A percentile compares a stretch with the other conserved stretches of the same genome.
phyloP scores from a whole-genome alignment of 2,797 vertebrate genomes.

The Hippopotamyrus pictus region DNA sequence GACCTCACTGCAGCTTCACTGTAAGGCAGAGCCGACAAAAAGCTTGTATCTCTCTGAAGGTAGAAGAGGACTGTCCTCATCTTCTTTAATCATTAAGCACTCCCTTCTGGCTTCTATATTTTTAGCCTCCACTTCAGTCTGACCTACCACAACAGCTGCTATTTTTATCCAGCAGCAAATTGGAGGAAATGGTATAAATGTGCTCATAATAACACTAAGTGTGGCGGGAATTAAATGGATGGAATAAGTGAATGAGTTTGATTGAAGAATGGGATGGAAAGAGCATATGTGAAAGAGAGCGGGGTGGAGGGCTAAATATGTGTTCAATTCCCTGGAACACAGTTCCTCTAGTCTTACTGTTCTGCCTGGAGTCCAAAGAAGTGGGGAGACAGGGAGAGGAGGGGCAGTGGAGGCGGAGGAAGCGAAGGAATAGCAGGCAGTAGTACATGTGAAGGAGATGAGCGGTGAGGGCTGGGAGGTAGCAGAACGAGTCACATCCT shows the following conservation, averaged over 20 bases:
- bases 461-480: neutral
- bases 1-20: neutral
- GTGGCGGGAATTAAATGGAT: neutral
- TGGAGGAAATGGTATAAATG: neutral
- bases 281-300: neutral
- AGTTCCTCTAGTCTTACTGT: neutral
- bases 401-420: neutral
- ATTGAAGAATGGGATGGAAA: neutral
- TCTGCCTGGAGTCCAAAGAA: neutral
- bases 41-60: neutral
- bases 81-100: neutral
- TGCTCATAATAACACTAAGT: neutral
- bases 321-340: neutral
- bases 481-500: neutral
- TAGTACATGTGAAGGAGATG: neutral
- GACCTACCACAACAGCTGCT: neutral
- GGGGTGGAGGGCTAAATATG: neutral
- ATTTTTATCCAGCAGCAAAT: neutral
- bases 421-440: neutral
- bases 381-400: neutral
- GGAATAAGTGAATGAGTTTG: neutral
- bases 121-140: neutral
- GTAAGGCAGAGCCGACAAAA: neutral
- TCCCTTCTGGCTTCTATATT: neutral
- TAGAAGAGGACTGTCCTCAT: neutral